Evolutionary conservation across 2,888 invertebrate species (phyloP).

Genomic region (Lasius fuliginosus): DNA sequence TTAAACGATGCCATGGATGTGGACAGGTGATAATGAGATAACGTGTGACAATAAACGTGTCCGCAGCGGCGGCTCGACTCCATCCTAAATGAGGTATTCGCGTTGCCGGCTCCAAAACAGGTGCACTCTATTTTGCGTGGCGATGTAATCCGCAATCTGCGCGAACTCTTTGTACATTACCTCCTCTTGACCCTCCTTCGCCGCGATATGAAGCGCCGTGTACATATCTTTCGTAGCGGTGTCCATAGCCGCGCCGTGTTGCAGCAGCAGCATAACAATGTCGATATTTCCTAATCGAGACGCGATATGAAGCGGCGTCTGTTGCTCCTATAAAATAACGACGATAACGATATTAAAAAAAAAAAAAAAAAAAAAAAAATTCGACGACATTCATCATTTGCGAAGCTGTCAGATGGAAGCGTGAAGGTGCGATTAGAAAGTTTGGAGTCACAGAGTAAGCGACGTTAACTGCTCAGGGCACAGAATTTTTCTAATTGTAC

Average conservation of each 20-base stretch:
- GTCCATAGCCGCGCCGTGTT: conserved; percentile 96
- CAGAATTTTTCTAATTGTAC: not conserved
- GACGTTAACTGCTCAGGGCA: not conserved
- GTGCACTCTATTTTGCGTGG: conserved; percentile 81
- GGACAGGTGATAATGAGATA: conserved; percentile 11
- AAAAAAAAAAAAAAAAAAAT: not conserved
- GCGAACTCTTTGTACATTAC: conserved; percentile 85
- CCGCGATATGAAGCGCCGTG: conserved; percentile 98
- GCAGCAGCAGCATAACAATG: conserved; percentile 96
- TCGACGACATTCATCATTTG: not conserved
- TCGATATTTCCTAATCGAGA: conserved; percentile 98
- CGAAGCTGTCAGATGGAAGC: conserved; percentile 15
- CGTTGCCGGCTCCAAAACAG: conserved; percentile 84
- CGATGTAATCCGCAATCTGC: conserved; percentile 83
- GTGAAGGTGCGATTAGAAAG: conserved; percentile 21
- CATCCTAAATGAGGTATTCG: conserved; percentile 83
- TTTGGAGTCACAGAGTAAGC: not conserved
- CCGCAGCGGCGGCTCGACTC: conserved; percentile 6
- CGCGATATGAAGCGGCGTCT: conserved; percentile 98
- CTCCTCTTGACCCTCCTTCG: conserved; percentile 94
- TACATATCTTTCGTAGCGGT: conserved; percentile 97
- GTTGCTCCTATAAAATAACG: conserved; percentile 90
- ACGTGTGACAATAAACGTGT: not conserved
- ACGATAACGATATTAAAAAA: not conserved
- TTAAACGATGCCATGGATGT: not conserved